A percentile compares a stretch with the other conserved stretches of the same genome.
These are phyloP conservation scores for Tiliqua scincoides DNA, from an alignment of 2,113 vertebrate genomes.

Conservation along the genomic window DNA sequence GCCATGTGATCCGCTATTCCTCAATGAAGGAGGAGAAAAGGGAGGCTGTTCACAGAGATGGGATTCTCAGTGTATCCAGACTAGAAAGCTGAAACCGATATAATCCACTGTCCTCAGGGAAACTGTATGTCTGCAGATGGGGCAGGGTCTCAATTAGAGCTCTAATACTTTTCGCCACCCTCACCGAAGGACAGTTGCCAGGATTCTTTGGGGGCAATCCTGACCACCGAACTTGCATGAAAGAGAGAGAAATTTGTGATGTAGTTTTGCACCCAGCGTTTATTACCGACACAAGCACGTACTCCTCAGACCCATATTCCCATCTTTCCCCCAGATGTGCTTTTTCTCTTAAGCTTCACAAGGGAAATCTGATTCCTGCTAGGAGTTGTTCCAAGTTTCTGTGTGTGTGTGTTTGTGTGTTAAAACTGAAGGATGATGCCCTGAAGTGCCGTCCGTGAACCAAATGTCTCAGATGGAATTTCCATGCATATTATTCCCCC, in stretches of 20 bases:
- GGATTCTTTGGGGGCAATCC: not conserved
- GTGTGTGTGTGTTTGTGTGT: not conserved
- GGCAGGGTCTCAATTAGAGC: accelerated
- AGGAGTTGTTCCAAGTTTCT: not conserved
- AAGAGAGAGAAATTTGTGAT: not conserved
- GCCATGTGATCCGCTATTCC: not conserved
- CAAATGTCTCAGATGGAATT: constrained; percentile 7
- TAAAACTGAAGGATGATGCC: not conserved
- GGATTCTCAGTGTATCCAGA: not conserved
- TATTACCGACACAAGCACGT: too few relatives aligned
- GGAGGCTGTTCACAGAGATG: not conserved
- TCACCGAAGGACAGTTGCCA: not conserved
- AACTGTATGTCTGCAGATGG: not conserved
- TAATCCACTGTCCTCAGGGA: not conserved
- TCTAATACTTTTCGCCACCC: not conserved
- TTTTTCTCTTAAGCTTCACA: not conserved
- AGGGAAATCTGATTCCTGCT: not conserved
- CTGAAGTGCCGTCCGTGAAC: not conserved
- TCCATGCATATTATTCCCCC: not conserved
- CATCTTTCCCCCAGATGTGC: not conserved
- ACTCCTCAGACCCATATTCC: not conserved
- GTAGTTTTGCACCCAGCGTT: not conserved
- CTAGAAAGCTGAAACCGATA: not conserved
- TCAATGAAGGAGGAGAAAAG: not conserved
- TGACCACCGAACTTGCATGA: not conserved